Evolutionary conservation across 2,113 vertebrate genomes (phyloP).

Genomic region (Galbula dea): DNA sequence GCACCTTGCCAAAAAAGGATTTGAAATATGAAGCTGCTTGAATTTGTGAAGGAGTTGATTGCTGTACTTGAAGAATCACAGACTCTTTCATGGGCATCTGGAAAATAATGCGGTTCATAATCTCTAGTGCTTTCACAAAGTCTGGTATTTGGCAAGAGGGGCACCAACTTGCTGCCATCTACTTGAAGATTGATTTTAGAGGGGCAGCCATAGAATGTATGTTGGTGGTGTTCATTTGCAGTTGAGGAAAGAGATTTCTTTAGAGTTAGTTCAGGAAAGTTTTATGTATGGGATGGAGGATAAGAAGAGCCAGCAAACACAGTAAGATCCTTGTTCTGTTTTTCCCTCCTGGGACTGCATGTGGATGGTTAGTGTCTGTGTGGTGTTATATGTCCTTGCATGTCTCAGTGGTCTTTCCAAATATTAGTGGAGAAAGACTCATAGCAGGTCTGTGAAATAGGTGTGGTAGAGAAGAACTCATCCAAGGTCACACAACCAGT

Average conservation of each 20-base stretch:
- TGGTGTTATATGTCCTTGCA: background rate
- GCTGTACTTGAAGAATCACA: background rate
- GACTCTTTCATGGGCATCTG: background rate
- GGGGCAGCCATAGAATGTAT: background rate
- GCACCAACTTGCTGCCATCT: background rate
- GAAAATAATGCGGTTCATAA: constrained; percentile 28
- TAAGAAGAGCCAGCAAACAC: background rate
- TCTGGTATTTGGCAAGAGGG: background rate
- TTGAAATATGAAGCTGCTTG: constrained; percentile 39
- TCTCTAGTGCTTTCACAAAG: background rate
- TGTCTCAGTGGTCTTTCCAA: background rate
- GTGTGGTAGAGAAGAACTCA: background rate
- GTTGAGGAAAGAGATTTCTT: background rate
- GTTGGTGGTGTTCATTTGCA: background rate
- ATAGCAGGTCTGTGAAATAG: background rate
- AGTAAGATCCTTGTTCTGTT: background rate
- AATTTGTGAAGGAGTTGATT: background rate
- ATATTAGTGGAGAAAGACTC: background rate
- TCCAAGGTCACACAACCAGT: background rate
- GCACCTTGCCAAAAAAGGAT: constrained; percentile 50
- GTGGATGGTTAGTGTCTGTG: background rate
- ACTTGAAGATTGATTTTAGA: background rate
- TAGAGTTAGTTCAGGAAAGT: background rate
- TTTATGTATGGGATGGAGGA: background rate
- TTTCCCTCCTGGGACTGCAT: background rate